Conservation (phyloP, 2,888 invertebrate species). For the Phortica magna region DNA sequence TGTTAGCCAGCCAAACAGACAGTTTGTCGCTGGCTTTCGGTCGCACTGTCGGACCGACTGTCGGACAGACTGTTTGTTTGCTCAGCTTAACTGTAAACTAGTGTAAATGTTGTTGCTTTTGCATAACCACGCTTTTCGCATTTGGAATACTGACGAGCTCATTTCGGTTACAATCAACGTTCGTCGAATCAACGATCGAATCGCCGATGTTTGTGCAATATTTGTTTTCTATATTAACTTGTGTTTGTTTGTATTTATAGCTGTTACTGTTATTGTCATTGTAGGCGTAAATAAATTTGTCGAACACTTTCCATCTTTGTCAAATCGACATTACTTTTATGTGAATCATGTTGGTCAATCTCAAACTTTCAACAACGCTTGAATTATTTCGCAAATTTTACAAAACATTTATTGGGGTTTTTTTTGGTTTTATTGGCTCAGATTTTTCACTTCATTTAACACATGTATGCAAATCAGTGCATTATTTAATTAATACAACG, state of each 20-base stretch:
- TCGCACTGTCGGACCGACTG: too few species aligned
- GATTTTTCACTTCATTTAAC: neutral
- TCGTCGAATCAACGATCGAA: constrained; percentile 53
- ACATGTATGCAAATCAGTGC: constrained; percentile 16
- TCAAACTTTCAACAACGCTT: neutral
- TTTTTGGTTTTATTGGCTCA: constrained; percentile 1
- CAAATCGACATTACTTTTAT: neutral
- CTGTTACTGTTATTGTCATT: constrained; percentile 38
- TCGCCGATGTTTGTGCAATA: constrained; percentile 36
- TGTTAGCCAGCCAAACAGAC: neutral
- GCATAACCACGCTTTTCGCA: constrained; percentile 55
- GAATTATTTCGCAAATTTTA: neutral
- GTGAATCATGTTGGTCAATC: neutral
- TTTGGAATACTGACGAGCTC: constrained; percentile 31
- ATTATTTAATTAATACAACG: neutral
- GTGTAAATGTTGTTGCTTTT: constrained; percentile 48
- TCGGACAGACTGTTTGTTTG: neutral
- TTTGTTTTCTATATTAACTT: constrained; percentile 57
- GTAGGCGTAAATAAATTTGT: constrained; percentile 32
- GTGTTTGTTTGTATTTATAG: constrained; percentile 18
- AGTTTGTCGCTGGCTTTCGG: neutral
- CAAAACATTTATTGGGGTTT: neutral
- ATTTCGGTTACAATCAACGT: neutral
- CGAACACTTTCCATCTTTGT: constrained; percentile 60
- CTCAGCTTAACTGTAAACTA: constrained; percentile 23